Evolutionary conservation across 1,140 invertebrate genomes (phyloP), one percentile per base, ranked within the genome.

Genomic region (Tetragonula clypearis): DNA sequence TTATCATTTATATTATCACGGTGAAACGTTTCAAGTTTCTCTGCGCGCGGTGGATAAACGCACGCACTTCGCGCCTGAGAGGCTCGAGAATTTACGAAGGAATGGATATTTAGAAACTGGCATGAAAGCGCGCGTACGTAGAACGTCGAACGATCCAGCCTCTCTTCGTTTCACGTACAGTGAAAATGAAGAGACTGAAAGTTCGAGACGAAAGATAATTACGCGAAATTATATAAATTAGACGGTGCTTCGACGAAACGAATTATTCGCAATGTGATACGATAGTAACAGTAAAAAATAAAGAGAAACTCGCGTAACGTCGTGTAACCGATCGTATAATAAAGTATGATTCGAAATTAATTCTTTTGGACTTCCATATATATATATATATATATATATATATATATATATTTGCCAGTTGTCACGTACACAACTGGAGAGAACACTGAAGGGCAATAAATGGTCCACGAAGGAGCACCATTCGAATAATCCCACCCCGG

Each of bases 401-500:
- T 49, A 41, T 41, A 41, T 41, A 35, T 35, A 35, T 35, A 9
- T 8, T 41, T 41, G 35, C 35, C 41, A 41, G 41, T 49, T 8
- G 41, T 49, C 41, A 49, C 41, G 41, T 41, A 3, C 8, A 41
- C 41, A 49, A 49, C 6, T 49, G 23, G 21, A n/a, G 23, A 12
- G 12, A 23, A 23, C 58, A 4, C 1, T 0, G 58, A 11, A 23
- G 12, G 23, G 2, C 58, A 11, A 62, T 4, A 71, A 1, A 0
- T 4, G 19, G 21, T 74, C 60, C 49, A 12, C 14, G 65, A 41
- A n/a, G 68, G 41, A 8, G 41, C 0, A 21, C 35, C n/a, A 1
- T 53, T n/a, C n/a, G 21, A 71, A 71, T 71, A 19, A 73, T 68
- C 49, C 69, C 62, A 79, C 75, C 76, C 77, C 71, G 60, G 69